A percentile compares a stretch with the other conserved stretches of the same genome.
Evolutionary conservation across 2,113 vertebrate species (phyloP).

Genomic region (Heterotis niloticus): DNA sequence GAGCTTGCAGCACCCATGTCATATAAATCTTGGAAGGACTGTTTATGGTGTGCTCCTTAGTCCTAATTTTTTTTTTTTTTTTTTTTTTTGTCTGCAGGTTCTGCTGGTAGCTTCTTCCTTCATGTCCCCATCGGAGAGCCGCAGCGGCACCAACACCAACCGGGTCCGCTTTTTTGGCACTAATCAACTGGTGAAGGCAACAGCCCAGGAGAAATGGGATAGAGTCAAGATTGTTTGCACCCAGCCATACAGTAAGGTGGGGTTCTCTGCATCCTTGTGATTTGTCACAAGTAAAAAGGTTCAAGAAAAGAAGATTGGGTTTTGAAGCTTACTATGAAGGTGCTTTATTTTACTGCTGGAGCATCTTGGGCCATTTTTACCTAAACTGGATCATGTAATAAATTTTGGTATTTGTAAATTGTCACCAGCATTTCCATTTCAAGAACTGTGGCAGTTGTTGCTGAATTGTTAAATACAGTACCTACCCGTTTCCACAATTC

Average conservation of each 20-base stretch:
- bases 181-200: constrained; percentile 73
- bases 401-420: too few species aligned
- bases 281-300: not conserved
- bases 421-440: too few species aligned
- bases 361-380: too few species aligned
- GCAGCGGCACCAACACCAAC: constrained; percentile 70
- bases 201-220: constrained; percentile 82
- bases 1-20: not conserved
- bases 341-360: too few species aligned
- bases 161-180: constrained; percentile 77
- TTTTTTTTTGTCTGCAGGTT: constrained; percentile 57
- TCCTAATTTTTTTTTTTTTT: not conserved
- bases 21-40: not conserved
- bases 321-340: too few species aligned
- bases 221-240: constrained; percentile 80
- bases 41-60: not conserved
- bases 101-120: constrained; percentile 84
- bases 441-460: too few species aligned
- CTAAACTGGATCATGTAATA: too few species aligned
- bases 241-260: constrained; percentile 83
- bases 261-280: not conserved
- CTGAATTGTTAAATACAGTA: too few species aligned
- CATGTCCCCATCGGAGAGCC: constrained; percentile 87
- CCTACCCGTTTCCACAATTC: too few species aligned
- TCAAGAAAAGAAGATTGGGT: not conserved